Evolutionary conservation across 2,797 vertebrate genomes (phyloP).

Genomic region (Rhinoraja longicauda): DNA sequence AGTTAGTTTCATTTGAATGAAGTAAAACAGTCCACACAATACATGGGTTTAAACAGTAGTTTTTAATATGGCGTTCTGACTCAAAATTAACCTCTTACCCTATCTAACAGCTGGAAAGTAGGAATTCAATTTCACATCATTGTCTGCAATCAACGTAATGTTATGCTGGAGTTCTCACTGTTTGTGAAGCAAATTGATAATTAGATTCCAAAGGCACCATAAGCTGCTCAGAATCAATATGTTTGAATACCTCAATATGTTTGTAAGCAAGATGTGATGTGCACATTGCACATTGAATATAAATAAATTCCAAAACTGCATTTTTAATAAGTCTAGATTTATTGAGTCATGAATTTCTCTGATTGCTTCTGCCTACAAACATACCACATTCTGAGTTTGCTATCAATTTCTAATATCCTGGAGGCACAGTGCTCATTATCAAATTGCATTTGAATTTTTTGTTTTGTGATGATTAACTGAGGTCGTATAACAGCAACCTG

Average conservation of each 20-base stretch:
- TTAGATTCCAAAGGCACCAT: conserved; percentile 37
- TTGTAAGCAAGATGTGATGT: conserved; percentile 31
- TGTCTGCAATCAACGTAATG: conserved; percentile 20
- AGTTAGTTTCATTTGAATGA: conserved; percentile 15
- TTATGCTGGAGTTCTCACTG: conserved; percentile 36
- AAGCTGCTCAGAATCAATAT: conserved; percentile 36
- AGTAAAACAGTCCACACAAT: neutral
- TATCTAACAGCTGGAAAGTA: conserved; percentile 32
- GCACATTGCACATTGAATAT: conserved; percentile 17
- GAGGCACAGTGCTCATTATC: conserved; percentile 75
- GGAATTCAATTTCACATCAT: conserved; percentile 35
- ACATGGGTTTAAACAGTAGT: neutral
- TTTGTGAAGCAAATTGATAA: conserved; percentile 38
- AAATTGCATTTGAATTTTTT: conserved; percentile 77
- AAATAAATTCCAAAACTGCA: conserved; percentile 38
- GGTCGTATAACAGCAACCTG: conserved; percentile 67
- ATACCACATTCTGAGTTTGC: conserved; percentile 56
- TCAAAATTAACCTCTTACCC: conserved; percentile 34
- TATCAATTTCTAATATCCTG: conserved; percentile 63
- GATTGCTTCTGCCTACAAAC: conserved; percentile 50
- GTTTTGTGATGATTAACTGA: conserved; percentile 72
- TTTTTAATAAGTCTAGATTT: conserved; percentile 39
- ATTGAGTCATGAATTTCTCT: conserved; percentile 38
- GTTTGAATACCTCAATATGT: conserved; percentile 19
- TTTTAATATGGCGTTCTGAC: conserved; percentile 22